phyloP scores from a whole-genome alignment of 2,797 vertebrate species.

The Clarias laeviceps region DNA sequence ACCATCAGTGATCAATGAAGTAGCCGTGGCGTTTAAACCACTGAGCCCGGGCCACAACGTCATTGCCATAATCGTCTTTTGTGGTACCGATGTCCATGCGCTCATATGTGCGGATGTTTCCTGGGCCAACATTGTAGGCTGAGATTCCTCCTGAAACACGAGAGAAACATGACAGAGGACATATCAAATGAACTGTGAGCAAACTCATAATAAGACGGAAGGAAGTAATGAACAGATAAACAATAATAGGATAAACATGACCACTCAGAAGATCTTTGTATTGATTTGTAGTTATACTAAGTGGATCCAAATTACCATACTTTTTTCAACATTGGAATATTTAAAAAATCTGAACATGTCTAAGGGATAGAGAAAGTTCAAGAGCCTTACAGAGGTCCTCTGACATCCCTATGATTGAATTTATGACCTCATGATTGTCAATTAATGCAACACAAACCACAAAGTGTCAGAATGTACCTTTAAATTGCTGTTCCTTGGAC shows the following conservation, averaged over 20 bases:
- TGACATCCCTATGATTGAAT: no score
- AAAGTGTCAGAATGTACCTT: constrained; percentile 49
- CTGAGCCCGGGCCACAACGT: constrained; percentile 64
- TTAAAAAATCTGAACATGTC: no score
- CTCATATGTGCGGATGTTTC: constrained; percentile 55
- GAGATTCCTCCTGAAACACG: constrained; percentile 60
- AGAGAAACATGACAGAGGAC: not conserved
- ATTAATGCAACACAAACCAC: not conserved
- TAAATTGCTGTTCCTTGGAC: constrained; percentile 62
- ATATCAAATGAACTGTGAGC: not conserved
- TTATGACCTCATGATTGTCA: no score
- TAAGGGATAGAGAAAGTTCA: no score
- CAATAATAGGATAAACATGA: no score
- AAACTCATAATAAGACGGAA: not conserved
- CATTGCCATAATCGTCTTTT: constrained; percentile 59
- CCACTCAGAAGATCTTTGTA: no score
- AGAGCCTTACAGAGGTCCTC: no score
- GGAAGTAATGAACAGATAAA: not conserved
- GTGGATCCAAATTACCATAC: no score
- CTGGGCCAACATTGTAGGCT: constrained; percentile 58
- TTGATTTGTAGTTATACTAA: no score
- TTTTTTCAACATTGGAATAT: no score
- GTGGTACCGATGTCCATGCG: constrained; percentile 57
- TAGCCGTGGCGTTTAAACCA: constrained; percentile 57
- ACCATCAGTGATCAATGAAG: constrained; percentile 12